Percentiles rank a stretch among this genome's conserved stretches.
Conservation (phyloP, 2,113 vertebrate species). For the Papio anubis region DNA sequence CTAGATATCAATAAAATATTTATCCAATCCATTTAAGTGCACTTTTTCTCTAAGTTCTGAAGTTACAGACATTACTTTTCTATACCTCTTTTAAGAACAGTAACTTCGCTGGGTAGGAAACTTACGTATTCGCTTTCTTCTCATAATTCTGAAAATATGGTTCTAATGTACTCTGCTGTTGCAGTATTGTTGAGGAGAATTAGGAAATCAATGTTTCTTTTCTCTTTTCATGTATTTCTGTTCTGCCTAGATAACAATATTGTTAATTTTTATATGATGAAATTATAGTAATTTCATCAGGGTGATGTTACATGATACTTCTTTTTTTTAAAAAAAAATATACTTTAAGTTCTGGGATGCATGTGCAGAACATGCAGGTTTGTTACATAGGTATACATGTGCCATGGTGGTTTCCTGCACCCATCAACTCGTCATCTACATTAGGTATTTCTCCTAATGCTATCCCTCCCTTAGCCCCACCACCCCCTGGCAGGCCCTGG, state of each 20-base stretch:
- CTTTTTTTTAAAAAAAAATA: no score
- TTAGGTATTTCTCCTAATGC: no score
- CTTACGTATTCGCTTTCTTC: background rate
- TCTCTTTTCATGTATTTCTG: background rate
- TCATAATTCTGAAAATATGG: background rate
- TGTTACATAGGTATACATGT: no score
- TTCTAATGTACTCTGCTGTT: background rate
- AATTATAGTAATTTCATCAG: background rate
- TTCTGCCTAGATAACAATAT: background rate
- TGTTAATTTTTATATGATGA: background rate
- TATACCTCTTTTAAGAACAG: background rate
- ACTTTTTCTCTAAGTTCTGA: background rate
- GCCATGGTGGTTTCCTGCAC: no score
- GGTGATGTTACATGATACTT: background rate
- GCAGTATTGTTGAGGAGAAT: background rate
- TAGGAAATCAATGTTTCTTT: background rate
- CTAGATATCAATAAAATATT: background rate
- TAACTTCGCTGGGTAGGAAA: background rate
- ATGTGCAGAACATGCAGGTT: no score
- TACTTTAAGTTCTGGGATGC: no score
- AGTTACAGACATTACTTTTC: background rate
- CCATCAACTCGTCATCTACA: no score
- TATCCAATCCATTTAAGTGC: background rate
- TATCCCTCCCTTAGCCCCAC: no score
- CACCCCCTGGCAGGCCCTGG: fast-evolving